Base-by-base conservation (phyloP, 2,113 vertebrate species). In the Phocoena phocoena region DNA sequence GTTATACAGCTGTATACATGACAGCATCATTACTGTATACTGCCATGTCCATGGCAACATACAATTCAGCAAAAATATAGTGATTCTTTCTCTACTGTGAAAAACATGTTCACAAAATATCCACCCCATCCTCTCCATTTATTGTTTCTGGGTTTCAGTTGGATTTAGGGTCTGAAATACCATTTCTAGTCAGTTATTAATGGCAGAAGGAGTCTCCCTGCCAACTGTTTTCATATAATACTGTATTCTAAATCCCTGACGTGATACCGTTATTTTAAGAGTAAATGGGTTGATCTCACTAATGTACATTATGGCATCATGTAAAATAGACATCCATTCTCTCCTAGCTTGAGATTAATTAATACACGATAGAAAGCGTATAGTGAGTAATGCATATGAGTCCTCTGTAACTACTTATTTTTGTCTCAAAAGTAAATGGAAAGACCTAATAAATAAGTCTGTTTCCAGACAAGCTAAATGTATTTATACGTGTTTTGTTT, bases 241-340 rank as follows among this genome's bases (percentile, higher is more conserved):
- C 94, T 97, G 92, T 96, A 95, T 90, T 93, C 95, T 96, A 97
- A 97, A 98, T 97, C 97, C 90, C 94, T 97, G 84, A 95, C 95
- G 87, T 97, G 97, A 95, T 96, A 97, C 36, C 96, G 90, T 97
- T 98, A 97, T 97, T 98, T 98, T 96, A 97, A 97, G 93, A 97
- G 97, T 95, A 97, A 97, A 67, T 90, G 81, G 76, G 90, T 93
- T 97, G 95, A 90, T 73, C 92, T 96, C 93, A 96, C 96, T 97
- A 97, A 96, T 98, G 96, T 97, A 94, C 82, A 96, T 96, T 96
- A 97, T 90, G 44, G 87, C 70, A 97, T 94, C 96, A 95, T 82
- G 76, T 96, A 96, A 97, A 97, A 96, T 73, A 96, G 53, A 96
- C 17, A 47, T 92, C 58, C 33, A 90, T 95, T 97, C 73, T 93